A percentile compares a stretch with the other conserved stretches of the same genome.
These are phyloP conservation scores for Chamaetylas fuelleborni DNA, from an alignment of 2,113 vertebrate genomes.

Conservation along the genomic window DNA sequence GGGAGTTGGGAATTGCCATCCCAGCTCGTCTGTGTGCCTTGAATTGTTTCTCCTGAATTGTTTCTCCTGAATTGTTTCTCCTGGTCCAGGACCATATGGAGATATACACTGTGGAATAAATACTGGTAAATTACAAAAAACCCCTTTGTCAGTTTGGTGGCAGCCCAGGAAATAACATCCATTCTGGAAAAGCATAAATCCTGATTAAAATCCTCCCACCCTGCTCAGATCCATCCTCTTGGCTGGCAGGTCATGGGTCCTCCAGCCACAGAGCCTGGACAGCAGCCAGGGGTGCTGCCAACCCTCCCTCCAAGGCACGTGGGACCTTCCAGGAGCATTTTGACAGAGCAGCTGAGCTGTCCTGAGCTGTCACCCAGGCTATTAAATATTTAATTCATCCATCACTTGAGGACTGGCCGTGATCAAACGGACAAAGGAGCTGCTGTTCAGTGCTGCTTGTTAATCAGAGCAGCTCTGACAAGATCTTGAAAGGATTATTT, in stretches of 20 bases:
- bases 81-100: not conserved
- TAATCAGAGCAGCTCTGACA: conserved; percentile 32
- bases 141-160: not conserved
- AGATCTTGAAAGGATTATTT: not conserved
- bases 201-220: not conserved
- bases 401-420: not conserved
- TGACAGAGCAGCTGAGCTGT: not conserved
- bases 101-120: not conserved
- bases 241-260: not conserved
- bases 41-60: not conserved
- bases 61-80: not conserved
- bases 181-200: not conserved
- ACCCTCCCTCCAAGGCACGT: fast-evolving
- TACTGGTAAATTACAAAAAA: not conserved
- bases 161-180: not conserved
- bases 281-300: not conserved
- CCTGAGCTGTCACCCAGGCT: conserved; percentile 28
- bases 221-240: not conserved
- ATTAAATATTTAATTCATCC: conserved; percentile 19
- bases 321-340: not conserved
- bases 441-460: not conserved
- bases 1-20: not conserved
- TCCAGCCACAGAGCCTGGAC: not conserved
- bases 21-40: not conserved
- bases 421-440: conserved; percentile 36